Conservation (phyloP, 2,113 vertebrate species). For the Protobothrops flavoviridis region DNA sequence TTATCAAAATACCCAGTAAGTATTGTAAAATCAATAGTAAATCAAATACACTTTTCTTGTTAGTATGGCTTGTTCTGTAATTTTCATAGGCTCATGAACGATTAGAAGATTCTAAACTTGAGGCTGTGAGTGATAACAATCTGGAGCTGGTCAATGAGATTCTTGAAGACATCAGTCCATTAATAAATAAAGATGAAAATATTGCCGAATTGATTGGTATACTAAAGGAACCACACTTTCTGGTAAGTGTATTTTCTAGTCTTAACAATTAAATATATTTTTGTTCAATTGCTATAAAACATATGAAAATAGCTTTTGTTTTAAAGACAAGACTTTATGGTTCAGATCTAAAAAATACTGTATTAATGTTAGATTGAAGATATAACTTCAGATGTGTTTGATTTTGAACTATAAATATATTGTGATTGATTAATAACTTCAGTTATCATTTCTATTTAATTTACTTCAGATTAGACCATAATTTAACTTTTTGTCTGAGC, state of each 20-base stretch:
- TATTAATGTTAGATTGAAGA: not conserved
- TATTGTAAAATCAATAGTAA: not conserved
- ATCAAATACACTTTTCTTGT: constrained; percentile 14
- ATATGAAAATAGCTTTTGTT: not conserved
- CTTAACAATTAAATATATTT: not conserved
- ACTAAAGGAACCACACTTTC: constrained; percentile 93
- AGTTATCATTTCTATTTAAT: not conserved
- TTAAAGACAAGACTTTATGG: not conserved
- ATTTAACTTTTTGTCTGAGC: not conserved
- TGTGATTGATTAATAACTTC: not conserved
- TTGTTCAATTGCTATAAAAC: not conserved
- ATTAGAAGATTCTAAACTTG: constrained; percentile 90
- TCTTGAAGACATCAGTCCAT: constrained; percentile 86
- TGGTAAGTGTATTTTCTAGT: constrained; percentile 73
- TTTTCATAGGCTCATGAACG: constrained; percentile 88
- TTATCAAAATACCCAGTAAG: not conserved
- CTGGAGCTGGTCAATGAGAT: constrained; percentile 91
- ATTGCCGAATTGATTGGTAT: constrained; percentile 86
- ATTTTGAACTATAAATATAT: not conserved
- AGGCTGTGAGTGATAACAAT: constrained; percentile 92
- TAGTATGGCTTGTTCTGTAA: constrained; percentile 24
- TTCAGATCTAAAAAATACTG: not conserved
- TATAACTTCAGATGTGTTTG: not conserved
- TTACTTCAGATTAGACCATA: not conserved
- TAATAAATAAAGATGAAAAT: constrained; percentile 79